phyloP scores from a whole-genome alignment of 2,113 vertebrate genomes.

The Malurus melanocephalus region DNA sequence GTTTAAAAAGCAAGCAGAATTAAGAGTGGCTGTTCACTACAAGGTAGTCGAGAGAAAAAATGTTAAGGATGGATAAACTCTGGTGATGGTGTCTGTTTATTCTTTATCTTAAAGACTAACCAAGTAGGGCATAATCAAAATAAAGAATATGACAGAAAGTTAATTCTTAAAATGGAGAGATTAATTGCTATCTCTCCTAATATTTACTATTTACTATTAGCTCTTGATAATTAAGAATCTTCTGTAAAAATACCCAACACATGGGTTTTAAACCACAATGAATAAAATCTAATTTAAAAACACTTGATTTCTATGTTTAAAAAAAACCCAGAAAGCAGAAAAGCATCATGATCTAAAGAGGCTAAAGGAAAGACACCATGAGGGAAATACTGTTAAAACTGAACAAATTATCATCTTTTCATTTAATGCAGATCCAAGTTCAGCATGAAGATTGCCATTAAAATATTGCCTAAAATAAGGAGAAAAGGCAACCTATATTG shows the following conservation, averaged over 20 bases:
- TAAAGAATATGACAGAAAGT: constrained; percentile 16
- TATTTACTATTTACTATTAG: neutral
- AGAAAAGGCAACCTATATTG: neutral
- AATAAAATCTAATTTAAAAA: constrained; percentile 43
- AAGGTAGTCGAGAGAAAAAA: neutral
- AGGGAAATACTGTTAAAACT: neutral
- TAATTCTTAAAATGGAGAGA: constrained; percentile 4
- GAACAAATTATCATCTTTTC: neutral
- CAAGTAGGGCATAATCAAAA: constrained; percentile 15
- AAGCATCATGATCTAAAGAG: neutral
- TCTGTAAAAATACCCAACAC: neutral
- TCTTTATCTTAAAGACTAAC: neutral
- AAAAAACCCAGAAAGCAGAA: neutral
- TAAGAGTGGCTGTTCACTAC: neutral
- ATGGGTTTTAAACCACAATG: constrained; percentile 12
- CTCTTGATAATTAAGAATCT: neutral
- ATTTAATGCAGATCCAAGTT: neutral
- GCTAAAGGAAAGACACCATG: neutral
- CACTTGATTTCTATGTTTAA: neutral
- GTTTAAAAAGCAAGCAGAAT: neutral
- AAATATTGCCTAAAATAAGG: neutral
- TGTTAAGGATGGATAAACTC: neutral
- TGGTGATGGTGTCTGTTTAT: neutral
- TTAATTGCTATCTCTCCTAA: constrained; percentile 10
- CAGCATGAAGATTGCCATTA: neutral